Base-by-base conservation (phyloP, 1,140 invertebrate species). In the Ladona fulva region DNA sequence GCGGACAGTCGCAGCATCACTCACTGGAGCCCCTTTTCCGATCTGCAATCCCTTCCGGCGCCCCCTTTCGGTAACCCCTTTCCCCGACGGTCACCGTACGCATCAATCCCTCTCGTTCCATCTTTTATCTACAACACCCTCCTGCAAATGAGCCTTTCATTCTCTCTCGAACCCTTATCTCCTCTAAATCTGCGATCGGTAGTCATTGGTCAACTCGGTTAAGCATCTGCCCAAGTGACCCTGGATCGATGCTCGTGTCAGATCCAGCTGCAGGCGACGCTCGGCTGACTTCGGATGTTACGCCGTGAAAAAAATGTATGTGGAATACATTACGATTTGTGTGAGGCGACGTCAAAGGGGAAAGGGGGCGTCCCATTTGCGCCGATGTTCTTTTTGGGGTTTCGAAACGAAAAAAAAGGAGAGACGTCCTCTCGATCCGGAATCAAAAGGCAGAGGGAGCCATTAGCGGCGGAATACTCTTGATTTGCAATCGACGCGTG, bases 101-200 rank as follows among this genome's bases (percentile, higher is more conserved):
- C 59, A 16, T n/a, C 77, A 59, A 29, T 25, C 24, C 24, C 77
- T 14, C 19, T 74, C 25, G 77, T 44, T n/a, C 52, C 37, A 25
- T 25, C 22, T 74, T 77, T 19, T n/a, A 42, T 59, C 37, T 77
- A 25, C 24, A 10, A 78, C 81, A 77, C 81, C 79, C 79, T 59
- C 79, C 78, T 74, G 80, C 79, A 78, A 77, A 22, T 74, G 75
- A 66, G 22, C 75, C 78, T 80, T 84, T 84, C 84, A 84, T 83
- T 84, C 85, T 84, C 84, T 81, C n/a, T 81, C 79, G 81, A 82
- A 84, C 83, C 84, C 84, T 83, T 86, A 83, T 84, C 86, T 83
- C 81, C 86, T 86, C 86, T 84, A 85, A 83, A 82, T 16, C 82
- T 80, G 81, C 85, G 85, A 86, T 86, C 85, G 77, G 79, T 75